Percentiles rank a stretch among this genome's conserved stretches.
Evolutionary conservation across 2,888 invertebrate genomes (phyloP).

Genomic region (Alcis repandata): DNA sequence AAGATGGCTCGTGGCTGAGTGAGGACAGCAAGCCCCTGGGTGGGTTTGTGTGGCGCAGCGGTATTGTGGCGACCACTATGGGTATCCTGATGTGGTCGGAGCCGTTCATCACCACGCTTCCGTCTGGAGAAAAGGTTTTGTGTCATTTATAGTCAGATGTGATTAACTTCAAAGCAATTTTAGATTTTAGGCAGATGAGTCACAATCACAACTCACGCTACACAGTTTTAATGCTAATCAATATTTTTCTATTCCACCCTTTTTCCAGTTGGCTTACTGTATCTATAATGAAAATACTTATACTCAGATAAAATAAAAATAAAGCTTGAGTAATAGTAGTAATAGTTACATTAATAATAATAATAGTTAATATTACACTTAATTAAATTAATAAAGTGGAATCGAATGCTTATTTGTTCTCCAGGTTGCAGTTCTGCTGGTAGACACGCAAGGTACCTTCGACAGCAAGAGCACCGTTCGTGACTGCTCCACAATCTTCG

Average conservation of each 20-base stretch:
- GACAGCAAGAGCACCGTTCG: slow-evolving; percentile 97
- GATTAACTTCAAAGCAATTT: too few species aligned
- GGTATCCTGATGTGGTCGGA: slow-evolving; percentile 44
- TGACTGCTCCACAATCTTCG: slow-evolving; percentile 91
- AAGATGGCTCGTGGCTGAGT: slow-evolving; percentile 41
- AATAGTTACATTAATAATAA: too few species aligned
- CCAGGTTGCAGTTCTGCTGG: slow-evolving; percentile 91
- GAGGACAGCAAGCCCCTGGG: slow-evolving; percentile 59
- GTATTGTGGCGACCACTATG: slow-evolving; percentile 61
- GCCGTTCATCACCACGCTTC: slow-evolving; percentile 61
- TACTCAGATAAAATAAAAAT: too few species aligned
- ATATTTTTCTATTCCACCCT: too few species aligned
- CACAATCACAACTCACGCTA: too few species aligned
- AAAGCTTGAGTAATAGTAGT: too few species aligned
- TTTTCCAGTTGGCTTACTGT: too few species aligned
- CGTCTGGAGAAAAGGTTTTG: slow-evolving; percentile 82
- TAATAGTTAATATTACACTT: too few species aligned
- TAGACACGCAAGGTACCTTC: slow-evolving; percentile 97
- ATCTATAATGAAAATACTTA: too few species aligned
- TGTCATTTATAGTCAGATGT: neutral
- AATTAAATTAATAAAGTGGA: too few species aligned
- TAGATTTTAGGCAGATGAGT: neutral
- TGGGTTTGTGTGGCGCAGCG: slow-evolving; percentile 97
- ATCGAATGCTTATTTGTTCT: neutral
- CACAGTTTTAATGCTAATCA: too few species aligned